Evolutionary conservation across 2,797 vertebrate species (phyloP).

Genomic region (Oreochromis grahami): DNA sequence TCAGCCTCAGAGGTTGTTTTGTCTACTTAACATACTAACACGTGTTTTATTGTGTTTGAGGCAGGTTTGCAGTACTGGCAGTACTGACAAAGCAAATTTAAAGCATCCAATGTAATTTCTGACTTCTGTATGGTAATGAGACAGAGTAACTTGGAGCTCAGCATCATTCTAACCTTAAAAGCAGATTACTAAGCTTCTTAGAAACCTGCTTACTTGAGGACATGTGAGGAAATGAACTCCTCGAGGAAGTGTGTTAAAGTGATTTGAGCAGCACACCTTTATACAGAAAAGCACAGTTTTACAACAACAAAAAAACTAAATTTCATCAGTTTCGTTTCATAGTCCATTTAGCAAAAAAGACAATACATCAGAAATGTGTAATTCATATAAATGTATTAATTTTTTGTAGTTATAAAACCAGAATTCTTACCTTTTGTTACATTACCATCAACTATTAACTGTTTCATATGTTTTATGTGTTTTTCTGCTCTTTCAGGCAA

Average conservation of each 20-base stretch:
- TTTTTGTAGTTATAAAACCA: neutral
- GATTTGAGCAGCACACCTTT: neutral
- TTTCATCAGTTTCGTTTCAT: neutral
- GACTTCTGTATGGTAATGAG: slow-evolving; percentile 21
- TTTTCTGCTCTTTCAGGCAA: neutral
- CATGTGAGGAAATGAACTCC: slow-evolving; percentile 51
- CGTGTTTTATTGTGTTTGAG: neutral
- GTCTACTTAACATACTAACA: neutral
- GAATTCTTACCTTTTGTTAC: neutral
- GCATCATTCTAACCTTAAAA: slow-evolving; percentile 63
- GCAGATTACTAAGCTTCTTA: slow-evolving; percentile 69
- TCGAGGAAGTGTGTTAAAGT: slow-evolving; percentile 12
- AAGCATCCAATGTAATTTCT: neutral
- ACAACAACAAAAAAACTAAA: neutral
- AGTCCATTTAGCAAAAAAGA: neutral
- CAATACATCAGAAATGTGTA: neutral
- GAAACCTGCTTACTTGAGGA: slow-evolving; percentile 62
- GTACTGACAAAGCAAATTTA: neutral
- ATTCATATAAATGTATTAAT: neutral
- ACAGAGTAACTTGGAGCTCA: slow-evolving; percentile 33
- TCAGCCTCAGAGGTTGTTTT: neutral
- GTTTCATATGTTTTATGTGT: neutral
- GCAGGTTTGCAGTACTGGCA: neutral
- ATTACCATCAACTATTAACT: neutral
- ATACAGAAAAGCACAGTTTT: neutral